Conservation (phyloP, 2,888 invertebrate genomes). For the Lumbricus terrestris region DNA sequence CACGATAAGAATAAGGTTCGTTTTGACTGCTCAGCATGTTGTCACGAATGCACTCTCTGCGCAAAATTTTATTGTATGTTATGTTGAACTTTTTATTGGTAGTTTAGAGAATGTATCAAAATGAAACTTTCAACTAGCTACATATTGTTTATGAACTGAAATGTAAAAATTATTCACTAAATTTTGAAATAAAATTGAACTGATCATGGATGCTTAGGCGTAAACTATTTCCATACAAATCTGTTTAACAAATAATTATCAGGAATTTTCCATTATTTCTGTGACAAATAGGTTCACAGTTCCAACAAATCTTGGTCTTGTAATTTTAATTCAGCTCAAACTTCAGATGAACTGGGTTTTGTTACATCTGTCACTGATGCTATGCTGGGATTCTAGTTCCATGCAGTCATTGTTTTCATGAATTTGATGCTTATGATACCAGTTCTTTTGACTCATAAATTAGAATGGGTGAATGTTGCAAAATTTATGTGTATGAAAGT, state of each 20-base stretch:
- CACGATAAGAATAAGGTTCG: background rate
- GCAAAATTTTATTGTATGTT: background rate
- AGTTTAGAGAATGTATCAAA: background rate
- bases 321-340: background rate
- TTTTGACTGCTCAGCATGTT: background rate
- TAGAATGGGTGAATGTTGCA: background rate
- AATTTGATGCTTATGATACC: background rate
- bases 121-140: background rate
- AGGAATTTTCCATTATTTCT: background rate
- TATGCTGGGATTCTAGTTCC: background rate
- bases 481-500: background rate
- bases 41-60: background rate
- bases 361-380: background rate
- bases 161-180: background rate
- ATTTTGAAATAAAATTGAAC: background rate
- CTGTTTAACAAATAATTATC: no score
- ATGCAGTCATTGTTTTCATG: background rate
- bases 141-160: background rate
- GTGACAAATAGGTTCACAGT: background rate
- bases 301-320: background rate
- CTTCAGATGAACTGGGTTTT: background rate
- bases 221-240: no score
- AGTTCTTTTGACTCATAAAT: background rate
- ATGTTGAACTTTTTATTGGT: background rate
- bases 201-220: no score